A percentile compares a stretch with the other conserved stretches of the same genome.
phyloP scores from a whole-genome alignment of 2,797 vertebrate genomes.

The Microchirus variegatus region DNA sequence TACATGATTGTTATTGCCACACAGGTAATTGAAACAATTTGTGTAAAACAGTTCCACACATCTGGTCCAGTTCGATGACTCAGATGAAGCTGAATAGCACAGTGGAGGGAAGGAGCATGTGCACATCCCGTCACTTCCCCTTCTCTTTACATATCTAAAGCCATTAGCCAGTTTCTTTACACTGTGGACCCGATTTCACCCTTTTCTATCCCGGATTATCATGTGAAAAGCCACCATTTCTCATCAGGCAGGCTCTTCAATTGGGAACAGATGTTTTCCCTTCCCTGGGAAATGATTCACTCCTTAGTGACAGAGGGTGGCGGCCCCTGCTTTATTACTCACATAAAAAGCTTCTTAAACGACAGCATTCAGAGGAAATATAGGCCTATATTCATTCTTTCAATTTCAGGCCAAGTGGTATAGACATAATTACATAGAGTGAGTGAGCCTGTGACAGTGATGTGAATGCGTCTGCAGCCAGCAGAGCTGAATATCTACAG shows the following conservation, averaged over 20 bases:
- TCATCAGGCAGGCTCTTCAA: conserved; percentile 68
- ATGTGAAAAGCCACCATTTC: conserved; percentile 69
- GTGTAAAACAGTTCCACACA: conserved; percentile 27
- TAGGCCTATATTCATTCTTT: conserved; percentile 76
- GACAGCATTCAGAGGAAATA: conserved; percentile 76
- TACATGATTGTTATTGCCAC: conserved; percentile 37
- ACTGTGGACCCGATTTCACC: conserved; percentile 55
- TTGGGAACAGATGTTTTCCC: conserved; percentile 78
- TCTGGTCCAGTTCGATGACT: conserved; percentile 34
- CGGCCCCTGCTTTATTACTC: conserved; percentile 73
- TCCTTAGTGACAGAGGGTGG: conserved; percentile 73
- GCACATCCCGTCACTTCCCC: conserved; percentile 26
- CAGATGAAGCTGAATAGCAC: conserved; percentile 24
- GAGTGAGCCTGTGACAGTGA: conserved; percentile 28
- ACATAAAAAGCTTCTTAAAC: conserved; percentile 79
- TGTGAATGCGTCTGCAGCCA: conserved; percentile 32
- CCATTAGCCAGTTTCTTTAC: conserved; percentile 58
- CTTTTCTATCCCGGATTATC: conserved; percentile 71
- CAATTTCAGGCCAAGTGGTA: conserved; percentile 70
- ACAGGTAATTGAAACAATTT: conserved; percentile 50
- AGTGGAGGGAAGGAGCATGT: conserved; percentile 6
- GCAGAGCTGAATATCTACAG: conserved; percentile 31
- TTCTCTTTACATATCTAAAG: conserved; percentile 45
- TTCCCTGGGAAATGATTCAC: conserved; percentile 75
- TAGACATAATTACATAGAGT: conserved; percentile 75